Evolutionary conservation across 2,113 vertebrate species (phyloP).

Genomic region (Odontesthes bonariensis): DNA sequence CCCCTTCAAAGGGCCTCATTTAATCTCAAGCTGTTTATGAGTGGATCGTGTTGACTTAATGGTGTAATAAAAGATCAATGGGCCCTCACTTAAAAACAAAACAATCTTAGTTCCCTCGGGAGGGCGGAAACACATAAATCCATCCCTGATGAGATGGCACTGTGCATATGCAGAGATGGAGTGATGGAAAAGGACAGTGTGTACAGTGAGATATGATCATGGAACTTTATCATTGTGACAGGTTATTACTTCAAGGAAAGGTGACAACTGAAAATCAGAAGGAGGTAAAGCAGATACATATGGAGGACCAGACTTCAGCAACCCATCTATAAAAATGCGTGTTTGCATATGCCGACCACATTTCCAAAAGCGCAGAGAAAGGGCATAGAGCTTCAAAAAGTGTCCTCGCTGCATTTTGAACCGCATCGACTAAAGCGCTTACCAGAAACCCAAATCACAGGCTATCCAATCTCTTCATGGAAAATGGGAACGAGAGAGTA

Average conservation of each 20-base stretch:
- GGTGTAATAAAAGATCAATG: slow-evolving; percentile 81
- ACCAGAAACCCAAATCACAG: slow-evolving; percentile 72
- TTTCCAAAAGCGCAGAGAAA: slow-evolving; percentile 75
- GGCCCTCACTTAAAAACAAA: slow-evolving; percentile 76
- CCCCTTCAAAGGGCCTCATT: slow-evolving; percentile 75
- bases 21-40: slow-evolving; percentile 78
- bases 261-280: slow-evolving; percentile 17
- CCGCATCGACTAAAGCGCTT: slow-evolving; percentile 42
- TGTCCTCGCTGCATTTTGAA: slow-evolving; percentile 58
- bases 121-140: slow-evolving; percentile 69
- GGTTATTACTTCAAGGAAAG: slow-evolving; percentile 39
- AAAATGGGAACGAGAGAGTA: slow-evolving; percentile 46
- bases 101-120: slow-evolving; percentile 71
- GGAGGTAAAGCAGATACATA: slow-evolving; percentile 8
- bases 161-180: slow-evolving; percentile 38
- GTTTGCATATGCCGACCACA: slow-evolving; percentile 51
- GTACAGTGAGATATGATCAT: slow-evolving; percentile 56
- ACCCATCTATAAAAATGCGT: slow-evolving; percentile 39
- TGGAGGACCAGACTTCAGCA: slow-evolving; percentile 8
- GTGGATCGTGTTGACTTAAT: slow-evolving; percentile 75
- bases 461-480: slow-evolving; percentile 67
- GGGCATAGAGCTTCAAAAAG: slow-evolving; percentile 62
- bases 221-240: slow-evolving; percentile 63
- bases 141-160: slow-evolving; percentile 56
- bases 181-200: slow-evolving; percentile 57